phyloP scores from a whole-genome alignment of 1,140 invertebrate species.

The Ips typographus region DNA sequence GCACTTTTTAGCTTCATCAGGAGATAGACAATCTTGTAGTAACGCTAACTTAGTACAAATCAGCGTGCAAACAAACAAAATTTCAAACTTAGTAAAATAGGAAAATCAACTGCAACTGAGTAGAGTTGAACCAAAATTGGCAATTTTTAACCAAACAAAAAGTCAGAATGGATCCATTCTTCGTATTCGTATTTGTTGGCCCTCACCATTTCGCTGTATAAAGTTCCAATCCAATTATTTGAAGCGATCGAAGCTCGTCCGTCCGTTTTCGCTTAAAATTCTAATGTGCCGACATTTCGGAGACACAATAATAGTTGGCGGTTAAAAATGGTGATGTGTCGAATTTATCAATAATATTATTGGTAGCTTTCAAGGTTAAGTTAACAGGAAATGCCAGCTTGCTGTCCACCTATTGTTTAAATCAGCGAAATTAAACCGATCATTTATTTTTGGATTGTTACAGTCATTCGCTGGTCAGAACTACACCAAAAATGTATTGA shows the following conservation, averaged over 20 bases:
- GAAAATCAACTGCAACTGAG: too few relatives aligned
- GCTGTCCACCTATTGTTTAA: conserved; percentile 32
- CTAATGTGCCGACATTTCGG: conserved; percentile 28
- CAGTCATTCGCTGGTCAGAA: too few relatives aligned
- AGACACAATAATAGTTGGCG: conserved; percentile 20
- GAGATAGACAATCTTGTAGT: too few relatives aligned
- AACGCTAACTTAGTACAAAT: too few relatives aligned
- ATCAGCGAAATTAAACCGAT: conserved; percentile 26
- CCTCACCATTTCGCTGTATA: conserved; percentile 1
- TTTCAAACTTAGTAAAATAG: too few relatives aligned
- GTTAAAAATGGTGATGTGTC: conserved; percentile 29
- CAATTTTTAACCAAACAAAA: not conserved
- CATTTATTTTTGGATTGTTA: conserved; percentile 12
- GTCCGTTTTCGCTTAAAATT: conserved; percentile 15
- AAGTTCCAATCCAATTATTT: conserved; percentile 25
- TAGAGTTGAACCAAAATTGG: too few relatives aligned
- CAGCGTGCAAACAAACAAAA: too few relatives aligned
- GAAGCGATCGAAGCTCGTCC: not conserved
- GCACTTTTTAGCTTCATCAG: too few relatives aligned
- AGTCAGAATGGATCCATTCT: not conserved
- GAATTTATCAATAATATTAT: conserved; percentile 36
- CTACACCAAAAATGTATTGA: too few relatives aligned
- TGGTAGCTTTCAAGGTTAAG: conserved; percentile 30
- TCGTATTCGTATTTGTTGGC: not conserved
- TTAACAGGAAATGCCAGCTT: conserved; percentile 24